A percentile compares a stretch with the other conserved stretches of the same genome.
Evolutionary conservation across 2,888 invertebrate species (phyloP).

Genomic region (Agriopis marginaria): DNA sequence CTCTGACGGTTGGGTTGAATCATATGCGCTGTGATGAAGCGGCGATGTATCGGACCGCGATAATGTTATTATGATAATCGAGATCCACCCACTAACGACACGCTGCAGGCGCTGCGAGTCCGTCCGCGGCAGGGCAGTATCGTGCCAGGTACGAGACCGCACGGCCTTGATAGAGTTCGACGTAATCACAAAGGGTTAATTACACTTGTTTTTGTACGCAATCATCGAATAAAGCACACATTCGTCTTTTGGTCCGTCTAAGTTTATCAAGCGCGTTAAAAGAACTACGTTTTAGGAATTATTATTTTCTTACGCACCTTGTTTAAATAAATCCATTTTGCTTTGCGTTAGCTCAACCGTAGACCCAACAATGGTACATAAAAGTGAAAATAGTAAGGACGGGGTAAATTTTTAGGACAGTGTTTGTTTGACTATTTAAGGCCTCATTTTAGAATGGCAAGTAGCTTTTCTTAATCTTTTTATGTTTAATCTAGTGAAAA

Average conservation of each 20-base stretch:
- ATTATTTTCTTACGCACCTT: slow-evolving; percentile 54
- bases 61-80: slow-evolving; percentile 65
- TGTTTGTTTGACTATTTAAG: not conserved
- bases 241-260: not conserved
- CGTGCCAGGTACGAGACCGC: slow-evolving; percentile 77
- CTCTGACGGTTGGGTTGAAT: slow-evolving; percentile 14
- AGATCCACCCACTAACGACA: slow-evolving; percentile 73
- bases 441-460: not conserved
- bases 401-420: not conserved
- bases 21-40: slow-evolving; percentile 4
- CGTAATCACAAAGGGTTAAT: slow-evolving; percentile 60
- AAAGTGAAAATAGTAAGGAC: not conserved
- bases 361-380: not conserved
- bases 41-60: slow-evolving; percentile 46
- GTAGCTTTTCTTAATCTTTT: not conserved
- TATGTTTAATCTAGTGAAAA: not conserved
- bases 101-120: slow-evolving; percentile 51
- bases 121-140: slow-evolving; percentile 55
- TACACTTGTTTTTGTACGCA: slow-evolving; percentile 37
- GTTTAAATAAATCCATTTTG: slow-evolving; percentile 69
- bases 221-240: not conserved
- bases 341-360: not conserved
- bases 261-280: not conserved
- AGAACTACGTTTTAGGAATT: not conserved
- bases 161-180: slow-evolving; percentile 81